Conservation (phyloP, 2,888 invertebrate species). For the Heliconius sara region DNA sequence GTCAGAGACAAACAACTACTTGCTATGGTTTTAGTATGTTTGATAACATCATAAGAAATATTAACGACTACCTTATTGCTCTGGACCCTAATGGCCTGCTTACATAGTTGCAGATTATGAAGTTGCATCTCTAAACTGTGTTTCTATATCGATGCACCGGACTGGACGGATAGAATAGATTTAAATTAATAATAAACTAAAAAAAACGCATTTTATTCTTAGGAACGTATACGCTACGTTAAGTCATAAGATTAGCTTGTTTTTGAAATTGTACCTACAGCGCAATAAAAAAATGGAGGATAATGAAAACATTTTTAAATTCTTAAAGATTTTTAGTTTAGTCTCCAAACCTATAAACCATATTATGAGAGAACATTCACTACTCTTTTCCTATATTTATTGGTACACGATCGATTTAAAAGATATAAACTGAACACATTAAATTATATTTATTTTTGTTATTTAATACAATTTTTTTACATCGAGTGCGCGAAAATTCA, state of each 20-base stretch:
- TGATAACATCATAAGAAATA: background rate
- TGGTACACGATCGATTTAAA: background rate
- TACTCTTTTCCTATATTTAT: background rate
- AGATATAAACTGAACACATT: background rate
- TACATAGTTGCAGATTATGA: conserved; percentile 4
- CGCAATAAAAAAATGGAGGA: background rate
- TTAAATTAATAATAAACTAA: background rate
- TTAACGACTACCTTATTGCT: background rate
- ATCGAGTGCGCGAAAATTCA: too few relatives aligned
- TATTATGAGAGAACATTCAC: background rate
- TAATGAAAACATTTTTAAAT: background rate
- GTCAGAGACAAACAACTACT: background rate
- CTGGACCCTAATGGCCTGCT: background rate
- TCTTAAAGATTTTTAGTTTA: too few relatives aligned
- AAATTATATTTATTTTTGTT: too few relatives aligned
- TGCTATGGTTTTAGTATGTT: background rate
- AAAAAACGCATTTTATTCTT: background rate
- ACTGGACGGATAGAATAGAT: background rate
- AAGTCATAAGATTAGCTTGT: background rate
- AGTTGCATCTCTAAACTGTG: background rate
- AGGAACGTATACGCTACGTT: background rate
- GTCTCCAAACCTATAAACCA: background rate
- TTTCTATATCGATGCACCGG: background rate
- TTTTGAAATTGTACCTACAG: background rate
- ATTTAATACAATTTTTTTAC: too few relatives aligned